phyloP scores from a whole-genome alignment of 2,113 vertebrate genomes.

The Petromus typicus region DNA sequence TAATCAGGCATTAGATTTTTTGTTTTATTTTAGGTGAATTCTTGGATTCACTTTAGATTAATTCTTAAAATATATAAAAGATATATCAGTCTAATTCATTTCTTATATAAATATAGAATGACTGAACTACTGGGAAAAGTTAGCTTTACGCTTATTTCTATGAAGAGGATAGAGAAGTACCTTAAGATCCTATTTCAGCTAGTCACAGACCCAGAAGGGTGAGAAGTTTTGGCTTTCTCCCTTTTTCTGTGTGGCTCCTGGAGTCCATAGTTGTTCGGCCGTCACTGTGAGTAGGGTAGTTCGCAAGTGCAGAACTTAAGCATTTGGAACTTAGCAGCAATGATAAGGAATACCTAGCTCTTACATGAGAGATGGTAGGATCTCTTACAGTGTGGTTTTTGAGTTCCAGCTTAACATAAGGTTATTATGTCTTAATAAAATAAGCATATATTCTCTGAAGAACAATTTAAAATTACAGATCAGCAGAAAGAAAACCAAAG shows the following conservation, averaged over 20 bases:
- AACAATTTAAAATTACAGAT: conserved; percentile 34
- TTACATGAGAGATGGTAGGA: conserved; percentile 11
- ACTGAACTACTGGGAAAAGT: background rate
- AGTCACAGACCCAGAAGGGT: background rate
- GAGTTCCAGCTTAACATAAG: conserved; percentile 19
- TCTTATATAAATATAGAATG: conserved; percentile 1
- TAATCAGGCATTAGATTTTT: background rate
- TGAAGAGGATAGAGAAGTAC: background rate
- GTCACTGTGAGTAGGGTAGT: background rate
- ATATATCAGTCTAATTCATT: background rate
- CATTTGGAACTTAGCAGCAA: background rate
- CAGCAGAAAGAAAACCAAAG: conserved; percentile 38
- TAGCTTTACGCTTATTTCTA: background rate
- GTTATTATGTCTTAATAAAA: background rate
- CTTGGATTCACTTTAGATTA: background rate
- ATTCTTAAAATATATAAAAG: conserved; percentile 44
- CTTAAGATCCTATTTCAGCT: background rate
- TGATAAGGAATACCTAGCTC: background rate
- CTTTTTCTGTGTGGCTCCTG: background rate
- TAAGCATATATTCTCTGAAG: background rate
- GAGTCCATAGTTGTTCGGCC: background rate
- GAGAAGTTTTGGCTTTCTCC: background rate
- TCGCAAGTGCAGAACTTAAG: background rate
- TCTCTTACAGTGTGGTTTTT: background rate
- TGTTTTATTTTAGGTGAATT: conserved; percentile 6